A percentile compares a stretch with the other conserved stretches of the same genome.
Conservation (phyloP, 1,140 invertebrate species). For the Lordiphosa stackelbergi region DNA sequence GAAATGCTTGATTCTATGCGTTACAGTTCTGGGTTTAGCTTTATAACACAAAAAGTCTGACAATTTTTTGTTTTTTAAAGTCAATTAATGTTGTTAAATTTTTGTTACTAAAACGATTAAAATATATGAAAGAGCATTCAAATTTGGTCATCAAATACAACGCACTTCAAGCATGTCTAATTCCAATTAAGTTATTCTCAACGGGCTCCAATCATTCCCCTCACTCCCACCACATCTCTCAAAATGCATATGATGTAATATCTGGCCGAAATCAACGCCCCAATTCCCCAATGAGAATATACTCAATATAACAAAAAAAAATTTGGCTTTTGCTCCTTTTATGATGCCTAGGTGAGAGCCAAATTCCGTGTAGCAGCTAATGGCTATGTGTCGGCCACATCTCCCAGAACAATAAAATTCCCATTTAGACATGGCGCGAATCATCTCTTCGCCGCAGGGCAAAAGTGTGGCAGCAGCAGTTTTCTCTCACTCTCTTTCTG, state of each 20-base stretch:
- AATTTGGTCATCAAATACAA: too few species aligned
- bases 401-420: constrained; percentile 73
- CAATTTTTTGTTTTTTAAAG: too few species aligned
- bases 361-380: constrained; percentile 56
- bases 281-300: constrained; percentile 11
- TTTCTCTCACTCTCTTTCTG: constrained; percentile 28
- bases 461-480: constrained; percentile 59
- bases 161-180: too few species aligned
- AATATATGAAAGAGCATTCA: too few species aligned
- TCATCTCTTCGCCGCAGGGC: constrained; percentile 13
- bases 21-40: too few species aligned
- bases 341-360: constrained; percentile 57
- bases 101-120: too few species aligned
- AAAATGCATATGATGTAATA: constrained; percentile 3
- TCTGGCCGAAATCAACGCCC: constrained; percentile 4
- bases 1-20: too few species aligned
- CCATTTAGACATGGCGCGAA: constrained; percentile 60
- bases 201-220: too few species aligned
- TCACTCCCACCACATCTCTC: neutral
- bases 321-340: constrained; percentile 20
- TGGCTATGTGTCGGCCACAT: constrained; percentile 62
- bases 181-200: too few species aligned
- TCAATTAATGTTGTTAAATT: too few species aligned
- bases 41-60: too few species aligned
- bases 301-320: constrained; percentile 1